Evolutionary conservation across 2,113 vertebrate species (phyloP).

Genomic region (Ptyas mucosa): DNA sequence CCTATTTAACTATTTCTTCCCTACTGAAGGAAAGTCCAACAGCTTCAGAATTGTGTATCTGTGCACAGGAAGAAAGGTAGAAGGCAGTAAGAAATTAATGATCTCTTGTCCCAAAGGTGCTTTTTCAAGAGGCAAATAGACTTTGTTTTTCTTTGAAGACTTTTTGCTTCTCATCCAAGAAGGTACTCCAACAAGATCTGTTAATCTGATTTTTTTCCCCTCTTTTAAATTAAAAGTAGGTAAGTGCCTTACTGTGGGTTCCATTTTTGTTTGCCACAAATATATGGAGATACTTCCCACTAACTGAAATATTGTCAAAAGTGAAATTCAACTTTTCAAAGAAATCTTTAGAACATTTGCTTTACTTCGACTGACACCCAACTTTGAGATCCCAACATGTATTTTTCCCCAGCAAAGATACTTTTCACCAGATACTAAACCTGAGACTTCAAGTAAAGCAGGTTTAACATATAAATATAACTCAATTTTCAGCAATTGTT

Average conservation of each 20-base stretch:
- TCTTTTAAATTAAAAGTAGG: background rate
- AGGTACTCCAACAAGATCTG: background rate
- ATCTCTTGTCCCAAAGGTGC: no score
- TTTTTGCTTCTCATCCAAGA: no score
- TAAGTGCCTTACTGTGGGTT: background rate
- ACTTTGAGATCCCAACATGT: background rate
- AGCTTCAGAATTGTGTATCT: no score
- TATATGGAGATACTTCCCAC: background rate
- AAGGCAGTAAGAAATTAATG: no score
- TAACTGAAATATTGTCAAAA: background rate
- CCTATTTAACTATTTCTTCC: no score
- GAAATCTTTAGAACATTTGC: background rate
- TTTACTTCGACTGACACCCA: background rate
- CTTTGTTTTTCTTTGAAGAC: no score
- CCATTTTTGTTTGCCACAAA: background rate
- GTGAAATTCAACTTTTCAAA: background rate
- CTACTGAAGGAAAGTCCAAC: no score
- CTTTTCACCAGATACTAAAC: background rate
- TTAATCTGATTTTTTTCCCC: background rate
- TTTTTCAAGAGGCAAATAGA: no score
- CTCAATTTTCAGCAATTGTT: background rate
- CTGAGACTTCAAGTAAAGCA: background rate
- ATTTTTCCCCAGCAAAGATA: background rate
- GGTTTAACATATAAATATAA: background rate
- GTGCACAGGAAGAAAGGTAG: no score